Base-by-base conservation (phyloP, 2,113 vertebrate species). In the Maccullochella peelii region DNA sequence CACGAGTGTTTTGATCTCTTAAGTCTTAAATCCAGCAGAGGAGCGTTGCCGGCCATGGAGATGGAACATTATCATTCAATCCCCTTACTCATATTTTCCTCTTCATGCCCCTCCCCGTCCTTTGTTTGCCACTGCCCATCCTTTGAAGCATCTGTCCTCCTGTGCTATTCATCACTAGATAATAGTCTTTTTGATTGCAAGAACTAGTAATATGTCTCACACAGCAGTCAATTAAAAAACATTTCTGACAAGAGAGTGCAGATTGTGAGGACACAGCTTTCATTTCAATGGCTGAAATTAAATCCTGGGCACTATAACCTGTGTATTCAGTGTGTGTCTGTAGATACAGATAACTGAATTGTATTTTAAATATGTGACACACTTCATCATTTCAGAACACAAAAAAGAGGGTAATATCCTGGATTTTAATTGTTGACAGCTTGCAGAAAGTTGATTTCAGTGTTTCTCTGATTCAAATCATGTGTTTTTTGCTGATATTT, bases 1-100 rank as follows among this genome's bases (percentile, higher is more conserved):
- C 90, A 72, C 38, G 38, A 88, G 54, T 23, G 68, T 91, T 93
- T 94, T 93, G 86, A 94, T 94, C 90, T 91, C 87, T 85, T 90
- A 88, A 93, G 90, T 86, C 86, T 90, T 90, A 81, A 85, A 91
- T 92, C 83, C 88, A 84, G 78, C 89, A 68, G 75, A 88, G 77
- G 86, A 84, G 66, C 8, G n/a, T 50, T 89, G 73, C 82, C 83
- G 75, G 86, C 89, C 78, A 81, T 15, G 58, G 66, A 86, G 82
- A 78, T 36, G 65, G 42, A 85, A 80, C 77, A 85, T 85, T 83
- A 90, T 91, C 81, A 81, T 87, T 93, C 89, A 89, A 47, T 80
- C 66, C 54, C 65, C 79, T 89, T 79, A 49, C 88, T 86, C 80
- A 68, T 80, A 90, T 90, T 85, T 87, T 65, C 79, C 68, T 71